Percentiles rank a stretch among this genome's conserved stretches.
Evolutionary conservation across 2,113 vertebrate species (phyloP).

Genomic region (Anser cygnoides): DNA sequence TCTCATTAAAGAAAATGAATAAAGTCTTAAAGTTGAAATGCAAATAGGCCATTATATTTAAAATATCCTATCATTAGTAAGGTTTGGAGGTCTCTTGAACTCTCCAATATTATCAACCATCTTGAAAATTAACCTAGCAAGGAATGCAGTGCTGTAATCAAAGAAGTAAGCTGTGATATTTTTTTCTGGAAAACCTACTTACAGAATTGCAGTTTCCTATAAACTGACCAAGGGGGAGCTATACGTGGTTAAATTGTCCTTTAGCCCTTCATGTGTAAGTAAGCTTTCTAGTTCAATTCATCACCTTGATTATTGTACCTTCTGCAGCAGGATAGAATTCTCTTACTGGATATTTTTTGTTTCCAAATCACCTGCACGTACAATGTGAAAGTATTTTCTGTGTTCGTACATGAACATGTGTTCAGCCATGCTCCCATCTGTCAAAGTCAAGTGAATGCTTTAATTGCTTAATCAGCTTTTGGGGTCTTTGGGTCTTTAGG

Average conservation of each 20-base stretch:
- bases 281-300: background rate
- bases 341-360: slow-evolving; percentile 1
- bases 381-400: background rate
- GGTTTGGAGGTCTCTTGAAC: background rate
- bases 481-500: background rate
- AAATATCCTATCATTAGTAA: background rate
- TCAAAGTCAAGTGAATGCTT: background rate
- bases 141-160: background rate
- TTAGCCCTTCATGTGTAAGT: background rate
- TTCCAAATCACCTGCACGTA: background rate
- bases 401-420: background rate
- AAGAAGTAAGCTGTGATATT: background rate
- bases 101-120: background rate
- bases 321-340: slow-evolving; percentile 18
- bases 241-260: background rate
- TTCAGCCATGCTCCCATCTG: background rate
- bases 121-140: background rate
- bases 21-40: background rate
- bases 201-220: background rate
- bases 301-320: background rate
- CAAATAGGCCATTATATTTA: background rate
- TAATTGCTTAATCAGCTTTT: slow-evolving; percentile 49
- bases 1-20: background rate
- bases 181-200: background rate
- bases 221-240: background rate